Percentiles rank a stretch among this genome's conserved stretches.
Conservation (phyloP, 2,113 vertebrate species). For the Pogona vitticeps region DNA sequence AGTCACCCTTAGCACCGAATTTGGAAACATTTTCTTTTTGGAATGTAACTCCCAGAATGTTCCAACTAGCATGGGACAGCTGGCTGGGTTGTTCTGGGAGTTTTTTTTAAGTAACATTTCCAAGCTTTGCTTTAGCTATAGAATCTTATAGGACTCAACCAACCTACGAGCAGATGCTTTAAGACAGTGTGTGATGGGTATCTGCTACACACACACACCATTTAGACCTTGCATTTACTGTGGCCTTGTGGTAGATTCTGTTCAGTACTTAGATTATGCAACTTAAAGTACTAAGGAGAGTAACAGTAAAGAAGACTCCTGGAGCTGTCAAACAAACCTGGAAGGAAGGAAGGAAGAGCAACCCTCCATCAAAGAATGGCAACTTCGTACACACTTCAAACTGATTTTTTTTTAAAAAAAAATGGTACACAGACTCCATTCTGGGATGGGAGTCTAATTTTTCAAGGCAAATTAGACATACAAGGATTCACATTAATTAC, state of each 20-base stretch:
- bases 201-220: background rate
- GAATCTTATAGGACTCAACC: background rate
- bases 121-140: too few species aligned
- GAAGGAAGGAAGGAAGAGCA: background rate
- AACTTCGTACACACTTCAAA: fast-evolving
- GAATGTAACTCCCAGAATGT: too few species aligned
- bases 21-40: too few species aligned
- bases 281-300: background rate
- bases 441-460: slow-evolving; percentile 62
- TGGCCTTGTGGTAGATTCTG: background rate
- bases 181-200: too few species aligned
- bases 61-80: too few species aligned
- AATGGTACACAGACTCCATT: slow-evolving; percentile 38
- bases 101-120: background rate
- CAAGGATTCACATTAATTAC: slow-evolving; percentile 65
- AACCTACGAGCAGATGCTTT: background rate
- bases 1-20: background rate
- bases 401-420: background rate
- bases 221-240: background rate
- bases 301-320: background rate
- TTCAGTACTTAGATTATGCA: background rate
- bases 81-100: too few species aligned
- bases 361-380: background rate
- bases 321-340: too few species aligned
- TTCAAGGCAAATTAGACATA: slow-evolving; percentile 73